Conservation (phyloP, 2,888 invertebrate species). For the Epirrita christyi region DNA sequence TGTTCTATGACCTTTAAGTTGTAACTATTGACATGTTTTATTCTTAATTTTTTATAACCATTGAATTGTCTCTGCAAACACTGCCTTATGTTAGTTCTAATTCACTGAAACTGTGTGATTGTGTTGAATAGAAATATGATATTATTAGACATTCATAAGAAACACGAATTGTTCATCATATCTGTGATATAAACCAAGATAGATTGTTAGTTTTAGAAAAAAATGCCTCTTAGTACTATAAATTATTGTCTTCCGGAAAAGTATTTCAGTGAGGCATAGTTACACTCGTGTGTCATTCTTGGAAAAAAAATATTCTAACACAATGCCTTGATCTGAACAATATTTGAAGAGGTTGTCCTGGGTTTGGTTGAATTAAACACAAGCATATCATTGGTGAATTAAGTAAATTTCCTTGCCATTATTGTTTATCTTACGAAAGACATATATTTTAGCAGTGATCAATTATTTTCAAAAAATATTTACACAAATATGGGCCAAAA, state of each 20-base stretch:
- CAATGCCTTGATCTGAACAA: neutral
- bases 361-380: slow-evolving; percentile 20
- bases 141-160: slow-evolving; percentile 26
- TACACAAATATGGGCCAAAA: slow-evolving; percentile 73
- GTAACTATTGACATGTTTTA: slow-evolving; percentile 3
- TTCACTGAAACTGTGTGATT: slow-evolving; percentile 21
- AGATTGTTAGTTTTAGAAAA: slow-evolving; percentile 42
- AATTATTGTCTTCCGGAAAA: slow-evolving; percentile 41
- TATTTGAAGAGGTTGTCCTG: slow-evolving; percentile 7
- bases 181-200: slow-evolving; percentile 62
- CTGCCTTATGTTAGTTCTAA: slow-evolving; percentile 31
- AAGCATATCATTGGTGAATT: slow-evolving; percentile 31
- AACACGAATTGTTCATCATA: slow-evolving; percentile 45
- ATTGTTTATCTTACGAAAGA: slow-evolving; percentile 10
- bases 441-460: slow-evolving; percentile 38
- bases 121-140: slow-evolving; percentile 15
- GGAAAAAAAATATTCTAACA: neutral
- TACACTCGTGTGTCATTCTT: slow-evolving; percentile 16
- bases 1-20: slow-evolving; percentile 3
- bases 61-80: slow-evolving; percentile 23
- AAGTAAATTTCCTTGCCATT: slow-evolving; percentile 21
- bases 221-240: slow-evolving; percentile 36
- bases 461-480: slow-evolving; percentile 62
- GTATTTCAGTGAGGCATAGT: slow-evolving; percentile 29
- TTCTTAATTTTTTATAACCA: slow-evolving; percentile 14